A percentile compares a stretch with the other conserved stretches of the same genome.
Conservation (phyloP, 2,888 invertebrate genomes). For the Nephrotoma flavescens region DNA sequence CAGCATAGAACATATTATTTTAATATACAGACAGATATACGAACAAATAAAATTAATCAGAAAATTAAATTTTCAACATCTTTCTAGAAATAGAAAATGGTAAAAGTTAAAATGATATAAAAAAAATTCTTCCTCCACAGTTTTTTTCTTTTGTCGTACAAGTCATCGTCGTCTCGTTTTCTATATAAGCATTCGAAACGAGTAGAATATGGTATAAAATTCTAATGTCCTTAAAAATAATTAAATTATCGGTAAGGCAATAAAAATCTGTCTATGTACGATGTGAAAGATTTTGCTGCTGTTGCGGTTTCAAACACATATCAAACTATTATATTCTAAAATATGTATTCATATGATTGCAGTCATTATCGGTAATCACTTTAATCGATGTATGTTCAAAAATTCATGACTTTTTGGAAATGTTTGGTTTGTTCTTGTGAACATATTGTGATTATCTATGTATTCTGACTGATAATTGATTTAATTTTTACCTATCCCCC, state of each 20-base stretch:
- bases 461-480: no score
- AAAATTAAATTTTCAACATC: not conserved
- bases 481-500: no score
- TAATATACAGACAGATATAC: not conserved
- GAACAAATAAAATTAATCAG: not conserved
- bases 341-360: not conserved
- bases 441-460: no score
- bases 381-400: not conserved
- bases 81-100: not conserved
- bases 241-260: not conserved
- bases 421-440: no score
- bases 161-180: not conserved
- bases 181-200: not conserved
- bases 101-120: not conserved
- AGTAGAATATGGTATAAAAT: not conserved
- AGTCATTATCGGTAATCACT: not conserved
- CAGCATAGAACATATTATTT: no score
- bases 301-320: not conserved
- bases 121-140: not conserved
- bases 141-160: not conserved
- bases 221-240: not conserved
- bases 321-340: not conserved
- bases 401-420: not conserved
- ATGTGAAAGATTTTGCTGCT: not conserved
- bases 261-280: not conserved